These are phyloP conservation scores for Holothuria leucospilota DNA, from an alignment of 53 echinoderm and acorn worm genomes.

Conservation along the genomic window DNA sequence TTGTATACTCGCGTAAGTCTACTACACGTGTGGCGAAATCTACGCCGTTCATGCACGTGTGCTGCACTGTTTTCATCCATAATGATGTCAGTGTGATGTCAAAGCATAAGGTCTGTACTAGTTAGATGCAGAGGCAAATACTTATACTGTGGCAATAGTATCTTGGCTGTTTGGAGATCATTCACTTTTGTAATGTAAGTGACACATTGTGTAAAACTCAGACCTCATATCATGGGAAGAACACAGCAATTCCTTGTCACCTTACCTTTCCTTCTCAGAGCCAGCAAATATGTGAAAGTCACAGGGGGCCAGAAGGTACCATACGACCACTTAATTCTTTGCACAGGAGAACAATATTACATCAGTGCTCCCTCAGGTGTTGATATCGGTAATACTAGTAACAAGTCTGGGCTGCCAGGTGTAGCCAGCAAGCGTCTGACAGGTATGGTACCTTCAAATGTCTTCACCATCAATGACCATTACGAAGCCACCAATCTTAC, in stretches of 20 bases:
- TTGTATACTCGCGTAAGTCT: too few relatives aligned
- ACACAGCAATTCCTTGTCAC: neutral
- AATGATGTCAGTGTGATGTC: too few relatives aligned
- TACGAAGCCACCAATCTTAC: conserved; percentile 64
- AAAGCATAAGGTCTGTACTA: too few relatives aligned
- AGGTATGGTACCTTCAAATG: conserved; percentile 81
- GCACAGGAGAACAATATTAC: conserved; percentile 93
- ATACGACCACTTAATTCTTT: conserved; percentile 90
- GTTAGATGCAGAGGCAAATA: too few relatives aligned
- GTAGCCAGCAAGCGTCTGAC: conserved; percentile 69
- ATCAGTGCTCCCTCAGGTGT: conserved; percentile 79
- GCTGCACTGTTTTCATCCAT: too few relatives aligned
- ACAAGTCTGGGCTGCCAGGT: conserved; percentile 68
- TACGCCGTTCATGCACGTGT: too few relatives aligned
- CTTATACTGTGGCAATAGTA: too few relatives aligned
- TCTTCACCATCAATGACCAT: conserved; percentile 86
- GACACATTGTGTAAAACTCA: too few relatives aligned
- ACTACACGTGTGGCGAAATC: too few relatives aligned
- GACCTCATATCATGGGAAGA: too few relatives aligned
- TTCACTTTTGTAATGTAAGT: too few relatives aligned
- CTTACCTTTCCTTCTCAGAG: conserved; percentile 48
- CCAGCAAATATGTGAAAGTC: conserved; percentile 90
- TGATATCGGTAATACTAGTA: conserved; percentile 69
- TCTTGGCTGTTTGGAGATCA: too few relatives aligned
- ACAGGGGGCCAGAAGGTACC: conserved; percentile 85